Conservation (phyloP, 1,140 invertebrate genomes). For the Euura saliciscinereae region DNA sequence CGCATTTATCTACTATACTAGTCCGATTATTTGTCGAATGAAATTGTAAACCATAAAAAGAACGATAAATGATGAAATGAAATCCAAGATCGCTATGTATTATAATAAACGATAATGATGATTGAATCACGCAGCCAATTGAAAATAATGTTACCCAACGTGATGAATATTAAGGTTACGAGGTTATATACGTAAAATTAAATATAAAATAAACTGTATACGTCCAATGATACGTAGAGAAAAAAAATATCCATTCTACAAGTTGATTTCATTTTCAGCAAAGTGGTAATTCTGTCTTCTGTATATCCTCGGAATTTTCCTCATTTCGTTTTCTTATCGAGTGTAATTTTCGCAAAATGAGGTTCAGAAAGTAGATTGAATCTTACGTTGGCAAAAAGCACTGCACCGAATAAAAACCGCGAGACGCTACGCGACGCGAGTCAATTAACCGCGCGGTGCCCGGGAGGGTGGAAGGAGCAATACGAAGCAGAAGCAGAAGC, state of each 20-base stretch:
- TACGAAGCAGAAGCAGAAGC: not conserved
- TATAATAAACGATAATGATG: conserved; percentile 9
- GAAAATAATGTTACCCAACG: not conserved
- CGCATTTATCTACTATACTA: too few relatives aligned
- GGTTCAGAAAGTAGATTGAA: too few relatives aligned
- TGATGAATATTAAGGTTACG: conserved; percentile 13
- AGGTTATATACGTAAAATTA: not conserved
- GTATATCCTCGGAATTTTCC: too few relatives aligned
- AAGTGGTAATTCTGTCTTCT: too few relatives aligned
- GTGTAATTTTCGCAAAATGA: too few relatives aligned
- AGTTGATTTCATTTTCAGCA: too few relatives aligned
- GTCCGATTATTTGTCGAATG: not conserved
- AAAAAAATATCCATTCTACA: not conserved
- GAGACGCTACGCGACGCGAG: not conserved
- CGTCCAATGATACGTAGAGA: conserved; percentile 22
- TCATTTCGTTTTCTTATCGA: too few relatives aligned
- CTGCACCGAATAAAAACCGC: too few relatives aligned
- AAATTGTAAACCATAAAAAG: not conserved
- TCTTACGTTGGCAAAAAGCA: too few relatives aligned
- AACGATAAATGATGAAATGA: not conserved
- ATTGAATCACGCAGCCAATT: conserved; percentile 11
- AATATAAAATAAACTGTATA: conserved; percentile 31
- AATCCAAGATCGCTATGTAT: conserved; percentile 12
- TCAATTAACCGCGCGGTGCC: conserved; percentile 35
- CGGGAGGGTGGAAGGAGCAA: not conserved